Evolutionary conservation across 1,140 invertebrate species (phyloP), one percentile per base, ranked within the genome.

Genomic region (Palaemon carinicauda): DNA sequence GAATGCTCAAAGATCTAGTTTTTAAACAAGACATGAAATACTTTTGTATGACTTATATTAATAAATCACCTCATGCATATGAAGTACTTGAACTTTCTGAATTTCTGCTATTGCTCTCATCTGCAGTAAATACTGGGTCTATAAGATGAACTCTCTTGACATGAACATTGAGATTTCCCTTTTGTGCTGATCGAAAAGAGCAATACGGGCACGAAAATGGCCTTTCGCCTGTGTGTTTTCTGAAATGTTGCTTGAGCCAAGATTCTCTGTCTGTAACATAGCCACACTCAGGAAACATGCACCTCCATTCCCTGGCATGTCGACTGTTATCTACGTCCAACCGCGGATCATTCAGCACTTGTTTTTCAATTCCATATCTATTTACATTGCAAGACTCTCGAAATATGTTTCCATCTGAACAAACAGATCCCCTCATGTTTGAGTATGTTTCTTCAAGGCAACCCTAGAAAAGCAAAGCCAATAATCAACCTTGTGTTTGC

Each of bases 111-210:
- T 12, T 41, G 41, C 41, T 41, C 7, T 41, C 41, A 4, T 41
- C 41, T 41, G 12, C 41, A 4, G 0, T 41, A 41, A 12, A 29
- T 3, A 17, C 21, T 12, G 29, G 51, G n/a, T 65, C 80, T 9
- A 9, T 65, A 56, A 24, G 41, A 21, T 84, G 82, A 15, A 84
- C 82, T 19, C 82, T 75, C 54, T 60, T 84, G 24, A 84, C 52
- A 52, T 84, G 82, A 41, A 84, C 82, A 51, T 84, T 84, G 19
- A 84, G 73, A n/a, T 84, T 84, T 27, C 82, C 82, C 53, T 60
- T 84, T 52, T 84, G 82, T 51, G 82, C 82, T 4, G 82, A 84
- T 10, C 82, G 52, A 27, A 84, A 84, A n/a, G 82, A 56, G 21
- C 82, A 84, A 29, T 60, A 77, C 14, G 82, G 82, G 31, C 82